A percentile compares a stretch with the other conserved stretches of the same genome.
These are phyloP conservation scores for Dinomys branickii DNA, from an alignment of 2,113 vertebrate species.

Conservation along the genomic window DNA sequence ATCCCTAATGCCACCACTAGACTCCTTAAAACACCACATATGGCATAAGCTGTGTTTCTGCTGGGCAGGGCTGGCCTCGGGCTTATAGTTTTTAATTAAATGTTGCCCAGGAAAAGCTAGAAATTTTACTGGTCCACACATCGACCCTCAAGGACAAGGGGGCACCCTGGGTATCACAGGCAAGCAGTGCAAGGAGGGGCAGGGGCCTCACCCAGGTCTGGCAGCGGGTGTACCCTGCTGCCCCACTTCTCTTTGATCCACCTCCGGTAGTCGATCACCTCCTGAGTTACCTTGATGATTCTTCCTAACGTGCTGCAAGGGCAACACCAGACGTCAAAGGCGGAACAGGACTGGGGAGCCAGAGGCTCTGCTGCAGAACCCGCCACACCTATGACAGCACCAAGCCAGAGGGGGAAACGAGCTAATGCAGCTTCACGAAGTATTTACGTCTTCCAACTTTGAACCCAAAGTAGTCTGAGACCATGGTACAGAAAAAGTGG, in stretches of 20 bases:
- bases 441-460: background rate
- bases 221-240: constrained; percentile 79
- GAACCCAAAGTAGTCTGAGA: background rate
- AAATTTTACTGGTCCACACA: background rate
- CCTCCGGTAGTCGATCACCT: constrained; percentile 96
- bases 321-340: constrained; percentile 36
- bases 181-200: background rate
- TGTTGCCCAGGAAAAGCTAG: background rate
- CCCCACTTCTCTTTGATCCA: constrained; percentile 97
- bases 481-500: background rate
- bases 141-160: fast-evolving
- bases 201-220: constrained; percentile 84
- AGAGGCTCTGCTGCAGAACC: fast-evolving
- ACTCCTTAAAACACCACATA: fast-evolving
- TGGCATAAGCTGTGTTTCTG: fast-evolving
- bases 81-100: background rate
- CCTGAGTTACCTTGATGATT: constrained; percentile 97
- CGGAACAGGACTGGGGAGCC: fast-evolving
- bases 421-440: background rate
- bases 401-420: background rate
- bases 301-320: constrained; percentile 93
- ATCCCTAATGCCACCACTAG: background rate
- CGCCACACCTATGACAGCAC: fast-evolving
- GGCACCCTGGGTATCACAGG: fast-evolving
- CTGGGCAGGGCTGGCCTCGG: no score